Evolutionary conservation across 2,113 vertebrate genomes (phyloP).

Genomic region (Ginglymostoma cirratum): DNA sequence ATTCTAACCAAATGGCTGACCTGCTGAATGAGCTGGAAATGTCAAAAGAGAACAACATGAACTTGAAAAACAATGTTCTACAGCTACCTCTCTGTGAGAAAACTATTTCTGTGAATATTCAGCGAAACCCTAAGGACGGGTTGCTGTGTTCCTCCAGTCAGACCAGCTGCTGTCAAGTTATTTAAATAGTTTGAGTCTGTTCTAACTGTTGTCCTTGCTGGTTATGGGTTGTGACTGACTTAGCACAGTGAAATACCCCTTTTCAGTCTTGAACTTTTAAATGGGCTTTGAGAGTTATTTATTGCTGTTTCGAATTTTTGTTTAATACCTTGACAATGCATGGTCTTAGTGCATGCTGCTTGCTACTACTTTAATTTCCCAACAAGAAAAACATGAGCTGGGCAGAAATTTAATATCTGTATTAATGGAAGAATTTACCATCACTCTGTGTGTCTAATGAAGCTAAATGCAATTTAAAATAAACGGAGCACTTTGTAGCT

Average conservation of each 20-base stretch:
- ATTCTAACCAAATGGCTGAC: conserved; percentile 67
- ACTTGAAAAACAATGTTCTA: conserved; percentile 80
- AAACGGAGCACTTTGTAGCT: conserved; percentile 66
- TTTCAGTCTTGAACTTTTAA: conserved; percentile 51
- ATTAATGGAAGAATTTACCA: conserved; percentile 48
- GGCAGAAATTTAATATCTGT: conserved; percentile 61
- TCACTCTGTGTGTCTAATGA: neutral
- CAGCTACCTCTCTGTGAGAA: conserved; percentile 99
- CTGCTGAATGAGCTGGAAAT: conserved; percentile 62
- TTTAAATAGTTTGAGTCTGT: conserved; percentile 59
- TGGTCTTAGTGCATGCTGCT: conserved; percentile 74
- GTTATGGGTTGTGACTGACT: conserved; percentile 54
- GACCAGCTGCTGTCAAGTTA: conserved; percentile 92
- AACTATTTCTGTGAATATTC: conserved; percentile 96
- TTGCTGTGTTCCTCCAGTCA: conserved; percentile 79
- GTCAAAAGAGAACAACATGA: conserved; percentile 70
- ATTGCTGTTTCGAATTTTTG: conserved; percentile 55
- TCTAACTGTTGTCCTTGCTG: conserved; percentile 45
- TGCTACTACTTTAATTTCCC: conserved; percentile 47
- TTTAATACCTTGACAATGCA: conserved; percentile 60
- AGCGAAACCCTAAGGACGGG: conserved; percentile 79
- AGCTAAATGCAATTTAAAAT: conserved; percentile 48
- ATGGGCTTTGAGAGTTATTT: conserved; percentile 60
- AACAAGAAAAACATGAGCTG: conserved; percentile 49
- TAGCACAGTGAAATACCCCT: conserved; percentile 47